Conservation (phyloP, 2,888 invertebrate species). For the Volucella zonaria region DNA sequence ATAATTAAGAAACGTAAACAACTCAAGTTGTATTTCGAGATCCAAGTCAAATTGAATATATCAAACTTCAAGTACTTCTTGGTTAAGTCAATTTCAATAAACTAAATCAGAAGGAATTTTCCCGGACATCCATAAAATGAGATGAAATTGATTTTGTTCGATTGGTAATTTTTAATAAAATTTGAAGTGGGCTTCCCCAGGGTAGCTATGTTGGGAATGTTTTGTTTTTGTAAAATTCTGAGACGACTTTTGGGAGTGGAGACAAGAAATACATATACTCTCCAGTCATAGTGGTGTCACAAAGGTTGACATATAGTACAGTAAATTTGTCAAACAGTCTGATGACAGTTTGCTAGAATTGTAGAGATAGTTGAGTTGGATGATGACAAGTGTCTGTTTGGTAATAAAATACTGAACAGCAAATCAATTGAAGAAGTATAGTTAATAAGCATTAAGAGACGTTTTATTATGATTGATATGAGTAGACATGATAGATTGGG, state of each 20-base stretch:
- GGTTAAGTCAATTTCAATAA: constrained; percentile 12
- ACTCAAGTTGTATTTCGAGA: neutral
- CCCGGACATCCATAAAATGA: constrained; percentile 2
- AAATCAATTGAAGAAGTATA: constrained; percentile 43
- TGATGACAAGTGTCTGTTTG: constrained; percentile 23
- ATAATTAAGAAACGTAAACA: constrained; percentile 3
- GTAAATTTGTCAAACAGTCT: too few relatives aligned
- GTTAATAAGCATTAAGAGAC: constrained; percentile 50
- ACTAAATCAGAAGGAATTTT: constrained; percentile 29
- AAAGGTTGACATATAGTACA: too few relatives aligned
- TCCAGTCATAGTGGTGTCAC: too few relatives aligned
- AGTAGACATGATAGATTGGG: constrained; percentile 16
- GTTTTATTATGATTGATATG: constrained; percentile 63
- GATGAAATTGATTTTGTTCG: neutral
- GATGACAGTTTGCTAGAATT: too few relatives aligned
- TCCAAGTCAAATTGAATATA: constrained; percentile 4
- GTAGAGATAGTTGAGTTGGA: neutral
- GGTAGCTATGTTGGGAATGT: constrained; percentile 27
- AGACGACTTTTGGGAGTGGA: too few relatives aligned
- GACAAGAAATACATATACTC: too few relatives aligned
- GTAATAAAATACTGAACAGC: constrained; percentile 30
- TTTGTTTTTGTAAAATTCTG: constrained; percentile 12
- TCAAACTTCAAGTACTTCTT: neutral
- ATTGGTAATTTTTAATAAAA: constrained; percentile 21
- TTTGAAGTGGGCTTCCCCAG: constrained; percentile 32